Evolutionary conservation across 2,888 invertebrate species (phyloP).

Genomic region (Platycheirus albimanus): DNA sequence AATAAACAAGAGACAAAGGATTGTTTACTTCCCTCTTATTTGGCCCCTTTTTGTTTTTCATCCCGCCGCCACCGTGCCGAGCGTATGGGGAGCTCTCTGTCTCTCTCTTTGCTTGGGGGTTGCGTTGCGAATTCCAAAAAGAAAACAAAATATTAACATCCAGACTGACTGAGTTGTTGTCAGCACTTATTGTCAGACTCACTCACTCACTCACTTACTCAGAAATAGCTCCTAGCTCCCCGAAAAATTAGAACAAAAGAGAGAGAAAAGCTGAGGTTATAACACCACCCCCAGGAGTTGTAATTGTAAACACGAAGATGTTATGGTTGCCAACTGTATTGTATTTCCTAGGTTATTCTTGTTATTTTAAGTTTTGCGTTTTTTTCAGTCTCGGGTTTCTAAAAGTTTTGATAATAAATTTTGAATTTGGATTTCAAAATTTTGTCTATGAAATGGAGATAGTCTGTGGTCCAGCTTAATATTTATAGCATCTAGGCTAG

Average conservation of each 20-base stretch:
- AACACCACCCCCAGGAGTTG: constrained; percentile 14
- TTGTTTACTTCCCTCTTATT: constrained; percentile 20
- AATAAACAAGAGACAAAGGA: constrained; percentile 62
- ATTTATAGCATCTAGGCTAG: no score
- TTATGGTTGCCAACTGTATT: not conserved
- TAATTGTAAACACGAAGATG: not conserved
- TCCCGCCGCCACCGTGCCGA: no score
- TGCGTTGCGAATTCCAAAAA: constrained; percentile 17
- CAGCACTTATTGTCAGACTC: not conserved
- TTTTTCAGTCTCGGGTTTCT: no score
- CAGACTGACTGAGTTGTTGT: constrained; percentile 3
- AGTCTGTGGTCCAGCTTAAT: no score
- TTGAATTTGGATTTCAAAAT: no score
- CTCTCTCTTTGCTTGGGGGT: constrained; percentile 3
- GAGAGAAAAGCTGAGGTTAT: constrained; percentile 8
- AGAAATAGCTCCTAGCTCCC: constrained; percentile 13
- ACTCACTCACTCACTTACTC: no score
- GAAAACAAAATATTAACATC: constrained; percentile 18
- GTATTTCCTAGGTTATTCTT: not conserved
- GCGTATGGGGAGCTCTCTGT: not conserved
- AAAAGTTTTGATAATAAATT: no score
- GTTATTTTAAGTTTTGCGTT: no score
- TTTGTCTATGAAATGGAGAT: no score
- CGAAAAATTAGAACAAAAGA: constrained; percentile 22
- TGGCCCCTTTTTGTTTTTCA: constrained; percentile 2